Percentiles rank a stretch among this genome's conserved stretches.
Evolutionary conservation across 1,140 invertebrate species (phyloP).

Genomic region (Drosophila auraria): DNA sequence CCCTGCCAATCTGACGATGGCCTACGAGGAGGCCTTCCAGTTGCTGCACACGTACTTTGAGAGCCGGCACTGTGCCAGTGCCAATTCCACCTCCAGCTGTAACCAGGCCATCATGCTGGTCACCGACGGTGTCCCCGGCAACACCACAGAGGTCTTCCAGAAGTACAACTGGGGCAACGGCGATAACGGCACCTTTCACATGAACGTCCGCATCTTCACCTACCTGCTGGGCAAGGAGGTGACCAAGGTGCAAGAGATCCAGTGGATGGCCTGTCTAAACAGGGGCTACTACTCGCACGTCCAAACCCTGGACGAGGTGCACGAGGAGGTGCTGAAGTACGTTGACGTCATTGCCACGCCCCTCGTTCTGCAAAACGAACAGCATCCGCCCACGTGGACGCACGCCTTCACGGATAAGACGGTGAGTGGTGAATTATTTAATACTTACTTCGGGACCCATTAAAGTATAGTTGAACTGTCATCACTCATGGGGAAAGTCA

Average conservation of each 20-base stretch:
- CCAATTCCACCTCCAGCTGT: conserved; percentile 88
- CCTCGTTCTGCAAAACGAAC: conserved; percentile 90
- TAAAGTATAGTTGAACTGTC: no score
- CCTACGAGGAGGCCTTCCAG: conserved; percentile 94
- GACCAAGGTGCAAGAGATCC: conserved; percentile 95
- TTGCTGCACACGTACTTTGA: conserved; percentile 90
- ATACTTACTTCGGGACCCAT: no score
- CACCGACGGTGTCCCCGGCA: conserved; percentile 97
- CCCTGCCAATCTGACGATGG: conserved; percentile 94
- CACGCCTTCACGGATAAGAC: conserved; percentile 94
- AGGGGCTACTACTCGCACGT: conserved; percentile 97
- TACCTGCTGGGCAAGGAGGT: conserved; percentile 98
- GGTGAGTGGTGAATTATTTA: conserved; percentile 85
- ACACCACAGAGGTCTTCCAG: conserved; percentile 94
- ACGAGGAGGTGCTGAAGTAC: conserved; percentile 96
- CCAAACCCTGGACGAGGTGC: conserved; percentile 95
- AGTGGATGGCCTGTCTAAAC: conserved; percentile 98
- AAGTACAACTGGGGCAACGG: conserved; percentile 92
- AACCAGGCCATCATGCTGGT: conserved; percentile 99
- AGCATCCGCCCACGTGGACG: conserved; percentile 95
- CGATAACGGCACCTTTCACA: conserved; percentile 86
- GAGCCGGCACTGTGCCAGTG: conserved; percentile 86
- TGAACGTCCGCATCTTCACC: conserved; percentile 97
- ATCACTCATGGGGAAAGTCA: no score
- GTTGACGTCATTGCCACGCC: conserved; percentile 95